These are phyloP conservation scores for Paedocypris sp. DNA, from an alignment of 2,113 vertebrate species.

Conservation along the genomic window DNA sequence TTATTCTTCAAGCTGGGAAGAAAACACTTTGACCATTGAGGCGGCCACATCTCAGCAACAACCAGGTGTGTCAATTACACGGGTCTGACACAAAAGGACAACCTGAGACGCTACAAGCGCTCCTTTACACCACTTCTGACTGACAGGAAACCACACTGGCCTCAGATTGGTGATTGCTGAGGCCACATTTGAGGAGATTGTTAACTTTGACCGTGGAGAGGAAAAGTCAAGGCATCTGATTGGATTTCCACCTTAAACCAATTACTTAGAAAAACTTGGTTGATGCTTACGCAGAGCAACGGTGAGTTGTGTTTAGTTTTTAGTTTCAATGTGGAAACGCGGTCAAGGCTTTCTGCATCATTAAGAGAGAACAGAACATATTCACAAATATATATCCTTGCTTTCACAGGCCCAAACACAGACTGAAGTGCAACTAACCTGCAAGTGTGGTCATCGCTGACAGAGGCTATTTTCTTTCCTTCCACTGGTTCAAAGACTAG, in stretches of 20 bases:
- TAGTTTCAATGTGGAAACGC: constrained; percentile 57
- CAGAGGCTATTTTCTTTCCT: constrained; percentile 87
- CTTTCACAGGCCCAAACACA: constrained; percentile 7
- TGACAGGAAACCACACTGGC: constrained; percentile 20
- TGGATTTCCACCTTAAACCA: constrained; percentile 67
- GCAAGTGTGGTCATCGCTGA: constrained; percentile 96
- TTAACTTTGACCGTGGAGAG: constrained; percentile 21
- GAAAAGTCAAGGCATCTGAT: constrained; percentile 45
- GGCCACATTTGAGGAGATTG: constrained; percentile 12
- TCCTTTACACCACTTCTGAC: constrained; percentile 18
- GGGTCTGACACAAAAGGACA: constrained; percentile 33
- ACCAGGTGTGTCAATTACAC: constrained; percentile 32
- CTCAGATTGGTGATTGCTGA: constrained; percentile 19
- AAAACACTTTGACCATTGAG: neutral
- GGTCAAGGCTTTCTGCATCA: constrained; percentile 63
- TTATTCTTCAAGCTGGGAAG: neutral
- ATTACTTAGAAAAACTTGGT: constrained; percentile 56
- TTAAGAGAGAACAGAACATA: constrained; percentile 64
- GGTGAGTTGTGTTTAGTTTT: constrained; percentile 58
- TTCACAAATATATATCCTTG: constrained; percentile 28
- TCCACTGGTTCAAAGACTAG: constrained; percentile 84
- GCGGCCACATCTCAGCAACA: neutral
- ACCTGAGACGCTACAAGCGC: constrained; percentile 10
- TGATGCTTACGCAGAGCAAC: constrained; percentile 50
- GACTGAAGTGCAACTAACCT: constrained; percentile 65